These are phyloP conservation scores for Gracilinanus agilis DNA, from an alignment of 2,113 vertebrate genomes.

Conservation along the genomic window DNA sequence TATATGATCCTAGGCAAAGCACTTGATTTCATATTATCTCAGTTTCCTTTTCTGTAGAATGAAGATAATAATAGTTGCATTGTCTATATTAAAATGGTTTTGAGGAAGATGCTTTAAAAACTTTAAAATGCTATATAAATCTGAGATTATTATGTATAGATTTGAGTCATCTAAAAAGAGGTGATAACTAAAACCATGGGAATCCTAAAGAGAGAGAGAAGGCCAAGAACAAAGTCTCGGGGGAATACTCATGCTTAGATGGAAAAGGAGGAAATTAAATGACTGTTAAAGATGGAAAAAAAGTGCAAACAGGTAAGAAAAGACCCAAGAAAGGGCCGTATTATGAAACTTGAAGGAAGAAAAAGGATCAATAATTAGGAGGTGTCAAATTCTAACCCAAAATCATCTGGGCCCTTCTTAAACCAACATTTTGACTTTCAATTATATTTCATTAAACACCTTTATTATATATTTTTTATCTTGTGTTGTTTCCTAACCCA, in stretches of 20 bases:
- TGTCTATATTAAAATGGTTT: neutral
- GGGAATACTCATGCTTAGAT: neutral
- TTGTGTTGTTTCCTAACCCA: neutral
- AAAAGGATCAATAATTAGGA: neutral
- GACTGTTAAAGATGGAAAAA: neutral
- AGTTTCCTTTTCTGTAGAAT: neutral
- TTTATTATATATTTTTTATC: neutral
- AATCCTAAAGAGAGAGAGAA: neutral
- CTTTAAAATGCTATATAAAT: neutral
- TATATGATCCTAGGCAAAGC: neutral
- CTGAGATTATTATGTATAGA: neutral
- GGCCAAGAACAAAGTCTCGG: neutral
- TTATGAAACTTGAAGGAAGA: neutral
- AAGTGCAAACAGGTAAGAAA: neutral
- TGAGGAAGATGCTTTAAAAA: neutral
- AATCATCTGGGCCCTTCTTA: neutral
- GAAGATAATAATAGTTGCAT: neutral
- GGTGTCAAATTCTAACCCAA: neutral
- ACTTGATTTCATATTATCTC: neutral
- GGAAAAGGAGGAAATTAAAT: neutral
- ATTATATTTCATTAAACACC: neutral
- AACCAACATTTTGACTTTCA: neutral
- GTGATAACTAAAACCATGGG: neutral
- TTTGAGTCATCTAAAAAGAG: neutral
- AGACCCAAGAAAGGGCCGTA: neutral